Base-by-base conservation (phyloP, 2,888 invertebrate species). In the Noctua fimbriata region DNA sequence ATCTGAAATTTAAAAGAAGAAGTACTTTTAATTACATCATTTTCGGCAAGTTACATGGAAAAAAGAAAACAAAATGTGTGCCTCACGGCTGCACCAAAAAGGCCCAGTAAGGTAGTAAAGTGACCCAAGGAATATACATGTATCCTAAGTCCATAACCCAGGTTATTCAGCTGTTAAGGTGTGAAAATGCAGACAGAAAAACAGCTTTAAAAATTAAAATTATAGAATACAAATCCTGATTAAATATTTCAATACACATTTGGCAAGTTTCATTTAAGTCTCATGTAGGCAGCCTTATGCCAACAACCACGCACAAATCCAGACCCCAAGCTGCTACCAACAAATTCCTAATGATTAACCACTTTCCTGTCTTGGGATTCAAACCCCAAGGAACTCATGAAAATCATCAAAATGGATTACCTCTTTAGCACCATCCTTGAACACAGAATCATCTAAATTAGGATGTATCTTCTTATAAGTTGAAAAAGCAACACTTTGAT, bases 401-500 rank as follows among this genome's bases (percentile, higher is more conserved):
- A n/a, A n/a, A 28, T 16, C 28, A 60, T 60, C 6, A 28, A 16
- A 24, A 67, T 24, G 0, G 24, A 41, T 49, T 89, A 95, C 95
- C 90, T 92, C 84, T 79, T 90, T 89, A 1, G 81, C 65, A 58
- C 86, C 85, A 74, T 86, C 87, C 79, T 90, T 93, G 73, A 92
- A 91, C 41, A 92, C 28, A 58, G 93, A 88, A 83, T 93, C 92
- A 60, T 90, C 86, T 66, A 90, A 81, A 82, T 92, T 93, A 1
- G 93, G 92, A 77, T 92, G 89, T 16, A 91, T 86, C 80, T 90
- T 92, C 73, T 93, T 91, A 80, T 93, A 94, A 36, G 90, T 86
- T 65, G 91, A 84, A 88, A 93, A 93, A 28, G 94, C 92, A 44
- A 93, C 92, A 24, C 85, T 76, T 82, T 96, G 95, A 1, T 95